A percentile compares a stretch with the other conserved stretches of the same genome.
phyloP scores from a whole-genome alignment of 1,140 invertebrate species.

The Neodiprion lecontei region DNA sequence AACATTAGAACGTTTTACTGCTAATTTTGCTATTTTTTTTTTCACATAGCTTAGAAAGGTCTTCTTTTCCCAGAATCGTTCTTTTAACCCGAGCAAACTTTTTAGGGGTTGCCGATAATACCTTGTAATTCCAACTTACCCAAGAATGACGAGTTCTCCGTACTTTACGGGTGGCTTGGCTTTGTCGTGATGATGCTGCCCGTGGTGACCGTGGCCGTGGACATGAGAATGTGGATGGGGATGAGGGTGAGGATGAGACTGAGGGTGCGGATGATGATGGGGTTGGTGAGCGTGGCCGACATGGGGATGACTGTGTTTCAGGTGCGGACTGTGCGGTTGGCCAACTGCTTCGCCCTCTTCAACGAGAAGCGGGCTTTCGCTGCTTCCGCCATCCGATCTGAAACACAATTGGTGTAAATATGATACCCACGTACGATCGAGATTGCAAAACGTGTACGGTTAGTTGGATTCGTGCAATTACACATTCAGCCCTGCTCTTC shows the following conservation, averaged over 20 bases:
- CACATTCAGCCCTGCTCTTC: too few relatives aligned
- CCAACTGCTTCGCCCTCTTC: conserved; percentile 60
- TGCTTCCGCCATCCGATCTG: conserved; percentile 61
- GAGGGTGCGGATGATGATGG: conserved; percentile 57
- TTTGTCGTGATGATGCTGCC: conserved; percentile 65
- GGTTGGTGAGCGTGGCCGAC: conserved; percentile 58
- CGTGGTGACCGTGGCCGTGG: conserved; percentile 51
- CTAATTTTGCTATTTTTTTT: too few relatives aligned
- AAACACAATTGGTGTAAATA: conserved; percentile 19
- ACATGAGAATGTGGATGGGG: conserved; percentile 51
- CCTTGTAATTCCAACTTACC: conserved; percentile 68
- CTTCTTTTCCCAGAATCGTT: too few relatives aligned
- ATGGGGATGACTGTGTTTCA: conserved; percentile 54
- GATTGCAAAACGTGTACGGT: too few relatives aligned
- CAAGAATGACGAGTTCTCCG: conserved; percentile 92
- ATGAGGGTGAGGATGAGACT: conserved; percentile 54
- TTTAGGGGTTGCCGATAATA: too few relatives aligned
- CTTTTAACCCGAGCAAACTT: too few relatives aligned
- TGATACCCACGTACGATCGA: too few relatives aligned
- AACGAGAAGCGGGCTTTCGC: conserved; percentile 57
- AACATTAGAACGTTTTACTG: too few relatives aligned
- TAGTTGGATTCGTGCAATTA: too few relatives aligned
- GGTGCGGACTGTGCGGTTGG: conserved; percentile 55
- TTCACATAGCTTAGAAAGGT: too few relatives aligned
- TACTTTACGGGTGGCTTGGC: conserved; percentile 83